These are phyloP conservation scores for Scophthalmus maximus DNA, from an alignment of 2,113 vertebrate genomes.

Conservation along the genomic window DNA sequence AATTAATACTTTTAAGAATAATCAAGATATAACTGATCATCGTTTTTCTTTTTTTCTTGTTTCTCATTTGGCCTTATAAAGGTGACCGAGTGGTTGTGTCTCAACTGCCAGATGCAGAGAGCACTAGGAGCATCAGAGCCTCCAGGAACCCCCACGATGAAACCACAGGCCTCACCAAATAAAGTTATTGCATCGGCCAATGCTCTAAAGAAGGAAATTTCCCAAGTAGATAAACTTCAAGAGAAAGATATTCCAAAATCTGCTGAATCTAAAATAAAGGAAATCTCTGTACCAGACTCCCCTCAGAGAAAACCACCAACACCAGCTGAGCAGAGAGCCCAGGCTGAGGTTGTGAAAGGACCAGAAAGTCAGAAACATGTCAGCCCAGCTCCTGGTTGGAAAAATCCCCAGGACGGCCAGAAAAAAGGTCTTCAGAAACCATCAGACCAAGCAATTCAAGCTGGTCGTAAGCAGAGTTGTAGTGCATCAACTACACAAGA, in stretches of 20 bases:
- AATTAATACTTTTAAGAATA: neutral
- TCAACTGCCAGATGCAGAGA: slow-evolving; percentile 96
- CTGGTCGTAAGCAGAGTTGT: slow-evolving; percentile 75
- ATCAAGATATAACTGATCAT: neutral
- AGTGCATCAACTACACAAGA: slow-evolving; percentile 71
- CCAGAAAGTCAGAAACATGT: slow-evolving; percentile 43
- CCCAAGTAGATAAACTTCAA: slow-evolving; percentile 34
- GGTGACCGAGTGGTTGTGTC: slow-evolving; percentile 95
- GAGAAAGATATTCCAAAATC: slow-evolving; percentile 64
- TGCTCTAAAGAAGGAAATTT: slow-evolving; percentile 59
- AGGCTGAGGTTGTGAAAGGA: slow-evolving; percentile 67
- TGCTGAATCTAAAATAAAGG: slow-evolving; percentile 48
- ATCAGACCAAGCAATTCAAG: slow-evolving; percentile 53
- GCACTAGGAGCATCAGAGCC: slow-evolving; percentile 85
- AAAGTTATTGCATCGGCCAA: slow-evolving; percentile 60
- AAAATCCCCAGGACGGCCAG: slow-evolving; percentile 28
- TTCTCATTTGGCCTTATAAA: slow-evolving; percentile 59
- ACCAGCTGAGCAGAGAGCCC: slow-evolving; percentile 63
- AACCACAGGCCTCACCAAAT: slow-evolving; percentile 75
- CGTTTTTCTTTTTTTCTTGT: neutral
- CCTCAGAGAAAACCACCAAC: slow-evolving; percentile 48
- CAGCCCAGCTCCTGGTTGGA: slow-evolving; percentile 40
- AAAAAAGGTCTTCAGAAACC: slow-evolving; percentile 70
- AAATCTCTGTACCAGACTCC: slow-evolving; percentile 51
- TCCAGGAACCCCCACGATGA: slow-evolving; percentile 74